These are phyloP conservation scores for Scomber japonicus DNA, from an alignment of 2,113 vertebrate genomes.

Conservation along the genomic window DNA sequence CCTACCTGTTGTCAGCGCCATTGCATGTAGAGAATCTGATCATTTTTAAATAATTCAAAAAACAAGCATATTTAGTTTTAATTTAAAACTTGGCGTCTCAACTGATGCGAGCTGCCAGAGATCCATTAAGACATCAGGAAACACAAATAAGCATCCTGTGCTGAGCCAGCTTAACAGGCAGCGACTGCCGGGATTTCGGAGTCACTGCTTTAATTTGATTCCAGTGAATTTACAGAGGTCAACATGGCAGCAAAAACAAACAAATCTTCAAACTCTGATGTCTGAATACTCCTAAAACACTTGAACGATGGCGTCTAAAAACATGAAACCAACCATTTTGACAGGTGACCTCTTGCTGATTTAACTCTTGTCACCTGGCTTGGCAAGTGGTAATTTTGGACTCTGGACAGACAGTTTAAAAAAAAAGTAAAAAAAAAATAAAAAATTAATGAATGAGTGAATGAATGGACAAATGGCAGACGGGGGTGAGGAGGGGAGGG, in stretches of 20 bases:
- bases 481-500: not conserved
- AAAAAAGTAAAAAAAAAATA: not conserved
- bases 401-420: not conserved
- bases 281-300: not conserved
- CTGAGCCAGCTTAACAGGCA: not conserved
- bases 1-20: not conserved
- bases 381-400: constrained; percentile 1
- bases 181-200: not conserved
- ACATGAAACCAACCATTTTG: not conserved
- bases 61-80: not conserved
- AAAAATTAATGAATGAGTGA: not conserved
- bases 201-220: not conserved
- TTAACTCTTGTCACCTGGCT: constrained; percentile 3
- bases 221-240: not conserved
- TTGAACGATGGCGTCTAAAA: not conserved
- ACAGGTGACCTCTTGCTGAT: constrained; percentile 1
- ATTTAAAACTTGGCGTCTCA: not conserved
- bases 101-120: not conserved
- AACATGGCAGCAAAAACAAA: too few species aligned
- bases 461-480: constrained; percentile 22
- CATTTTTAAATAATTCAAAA: not conserved
- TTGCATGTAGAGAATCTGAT: not conserved
- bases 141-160: not conserved
- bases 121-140: not conserved
- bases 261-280: not conserved